Evolutionary conservation across 2,113 vertebrate genomes (phyloP).

Genomic region (Petroica traversi): DNA sequence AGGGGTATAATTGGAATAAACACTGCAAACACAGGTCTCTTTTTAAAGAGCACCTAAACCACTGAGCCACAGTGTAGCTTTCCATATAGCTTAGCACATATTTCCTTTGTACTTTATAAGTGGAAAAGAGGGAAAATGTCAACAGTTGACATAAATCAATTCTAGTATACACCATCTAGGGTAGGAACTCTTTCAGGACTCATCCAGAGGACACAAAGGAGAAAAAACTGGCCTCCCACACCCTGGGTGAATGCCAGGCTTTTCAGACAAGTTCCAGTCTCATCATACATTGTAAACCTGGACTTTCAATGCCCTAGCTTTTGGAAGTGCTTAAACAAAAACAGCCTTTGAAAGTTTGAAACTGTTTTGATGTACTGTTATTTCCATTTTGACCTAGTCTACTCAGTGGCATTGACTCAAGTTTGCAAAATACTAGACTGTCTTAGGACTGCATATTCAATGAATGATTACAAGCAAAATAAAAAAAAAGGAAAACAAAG

Average conservation of each 20-base stretch:
- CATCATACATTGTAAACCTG: background rate
- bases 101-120: background rate
- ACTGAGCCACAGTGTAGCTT: background rate
- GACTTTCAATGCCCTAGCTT: background rate
- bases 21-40: background rate
- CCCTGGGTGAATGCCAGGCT: background rate
- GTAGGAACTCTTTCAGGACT: background rate
- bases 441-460: background rate
- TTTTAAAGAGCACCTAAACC: background rate
- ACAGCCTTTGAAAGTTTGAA: background rate
- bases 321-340: background rate
- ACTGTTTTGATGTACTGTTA: background rate
- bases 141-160: background rate
- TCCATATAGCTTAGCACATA: background rate
- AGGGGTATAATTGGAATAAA: background rate
- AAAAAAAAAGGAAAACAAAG: background rate
- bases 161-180: background rate
- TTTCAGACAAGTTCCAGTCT: background rate
- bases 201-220: background rate
- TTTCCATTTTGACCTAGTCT: background rate
- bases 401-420: background rate
- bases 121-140: background rate
- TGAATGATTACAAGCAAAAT: background rate
- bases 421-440: background rate
- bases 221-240: background rate